Conservation (phyloP, 2,797 vertebrate genomes). For the Phalloptychus januarius region DNA sequence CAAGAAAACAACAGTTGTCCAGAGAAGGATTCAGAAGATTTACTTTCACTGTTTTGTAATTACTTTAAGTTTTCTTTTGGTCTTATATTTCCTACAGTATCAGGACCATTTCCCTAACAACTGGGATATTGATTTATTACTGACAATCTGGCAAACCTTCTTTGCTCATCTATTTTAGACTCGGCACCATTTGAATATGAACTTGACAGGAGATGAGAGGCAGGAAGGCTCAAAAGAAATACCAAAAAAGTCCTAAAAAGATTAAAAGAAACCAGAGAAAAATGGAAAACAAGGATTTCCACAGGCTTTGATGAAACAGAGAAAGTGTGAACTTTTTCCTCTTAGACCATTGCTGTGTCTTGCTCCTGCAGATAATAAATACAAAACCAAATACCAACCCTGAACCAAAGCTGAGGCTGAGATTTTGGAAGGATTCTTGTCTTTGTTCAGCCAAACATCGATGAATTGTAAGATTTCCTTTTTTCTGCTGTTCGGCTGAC, state of each 20-base stretch:
- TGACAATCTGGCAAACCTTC: background rate
- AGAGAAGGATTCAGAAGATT: slow-evolving; percentile 36
- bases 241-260: background rate
- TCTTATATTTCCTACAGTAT: too few relatives aligned
- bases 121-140: background rate
- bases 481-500: slow-evolving; percentile 41
- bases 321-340: slow-evolving; percentile 26
- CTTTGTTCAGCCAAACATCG: slow-evolving; percentile 27
- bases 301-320: slow-evolving; percentile 18
- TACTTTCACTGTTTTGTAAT: slow-evolving; percentile 21
- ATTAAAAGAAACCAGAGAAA: background rate
- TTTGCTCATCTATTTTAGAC: background rate
- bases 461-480: slow-evolving; percentile 50
- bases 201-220: background rate
- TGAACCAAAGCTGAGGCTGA: slow-evolving; percentile 9
- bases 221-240: background rate
- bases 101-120: too few relatives aligned
- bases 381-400: slow-evolving; percentile 13
- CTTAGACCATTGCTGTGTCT: slow-evolving; percentile 34
- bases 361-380: slow-evolving; percentile 10
- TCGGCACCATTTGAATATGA: background rate
- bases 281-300: background rate
- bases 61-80: too few relatives aligned
- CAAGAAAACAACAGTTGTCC: slow-evolving; percentile 14
- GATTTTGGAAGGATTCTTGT: slow-evolving; percentile 37